Evolutionary conservation across 2,797 vertebrate genomes (phyloP).

Genomic region (Sciurus vulgaris): DNA sequence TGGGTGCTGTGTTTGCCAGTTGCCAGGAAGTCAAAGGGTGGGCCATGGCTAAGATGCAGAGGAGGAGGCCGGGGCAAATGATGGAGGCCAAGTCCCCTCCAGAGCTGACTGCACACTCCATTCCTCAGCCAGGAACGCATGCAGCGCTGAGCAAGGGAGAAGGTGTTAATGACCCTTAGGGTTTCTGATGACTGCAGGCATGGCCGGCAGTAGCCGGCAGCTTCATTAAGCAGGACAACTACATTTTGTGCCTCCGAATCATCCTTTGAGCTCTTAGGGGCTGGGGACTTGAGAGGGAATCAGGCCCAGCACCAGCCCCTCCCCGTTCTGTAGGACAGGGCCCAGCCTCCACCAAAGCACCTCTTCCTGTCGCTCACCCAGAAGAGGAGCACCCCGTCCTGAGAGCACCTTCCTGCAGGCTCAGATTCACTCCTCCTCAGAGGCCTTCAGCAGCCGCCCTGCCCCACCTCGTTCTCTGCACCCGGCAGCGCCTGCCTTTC

Average conservation of each 20-base stretch:
- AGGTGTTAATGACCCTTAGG: background rate
- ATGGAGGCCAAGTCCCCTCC: background rate
- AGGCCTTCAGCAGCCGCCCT: background rate
- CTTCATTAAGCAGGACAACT: background rate
- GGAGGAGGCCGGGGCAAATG: no score
- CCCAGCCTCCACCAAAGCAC: background rate
- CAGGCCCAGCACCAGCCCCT: background rate
- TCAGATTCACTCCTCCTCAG: background rate
- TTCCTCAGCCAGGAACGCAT: background rate
- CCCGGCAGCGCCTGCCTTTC: background rate
- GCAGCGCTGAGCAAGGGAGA: background rate
- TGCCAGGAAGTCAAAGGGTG: background rate
- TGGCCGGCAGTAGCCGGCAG: background rate
- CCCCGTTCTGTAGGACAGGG: background rate
- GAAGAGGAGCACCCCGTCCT: background rate
- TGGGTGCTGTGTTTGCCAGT: background rate
- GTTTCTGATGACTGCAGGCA: background rate
- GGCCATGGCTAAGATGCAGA: background rate
- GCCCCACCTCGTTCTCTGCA: background rate
- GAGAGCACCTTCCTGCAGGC: background rate
- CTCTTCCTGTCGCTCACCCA: background rate
- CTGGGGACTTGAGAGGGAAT: background rate
- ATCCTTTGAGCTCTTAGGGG: background rate
- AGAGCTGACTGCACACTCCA: background rate
- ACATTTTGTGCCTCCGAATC: background rate